These are phyloP conservation scores for Dolichoris vasculosae DNA, from an alignment of 1,140 invertebrate genomes.

Conservation along the genomic window DNA sequence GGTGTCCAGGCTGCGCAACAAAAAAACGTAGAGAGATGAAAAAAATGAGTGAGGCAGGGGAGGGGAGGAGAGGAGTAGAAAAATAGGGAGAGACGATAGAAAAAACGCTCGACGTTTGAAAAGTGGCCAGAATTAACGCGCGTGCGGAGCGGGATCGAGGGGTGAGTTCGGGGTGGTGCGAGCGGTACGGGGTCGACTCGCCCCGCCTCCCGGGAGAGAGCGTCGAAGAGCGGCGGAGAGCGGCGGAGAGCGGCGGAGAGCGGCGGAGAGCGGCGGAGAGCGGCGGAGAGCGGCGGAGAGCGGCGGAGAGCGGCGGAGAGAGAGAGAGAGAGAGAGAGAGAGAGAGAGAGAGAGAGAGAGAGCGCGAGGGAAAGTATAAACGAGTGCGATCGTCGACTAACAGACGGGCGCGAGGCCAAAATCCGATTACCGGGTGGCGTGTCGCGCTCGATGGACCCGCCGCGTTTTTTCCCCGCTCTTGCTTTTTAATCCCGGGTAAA, in stretches of 20 bases:
- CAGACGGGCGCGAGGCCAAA: constrained; percentile 23
- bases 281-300: constrained; percentile 25
- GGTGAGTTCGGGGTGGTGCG: constrained; percentile 47
- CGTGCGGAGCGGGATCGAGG: constrained; percentile 54
- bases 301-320: constrained; percentile 21
- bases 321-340: constrained; percentile 25
- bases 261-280: constrained; percentile 21
- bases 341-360: neutral
- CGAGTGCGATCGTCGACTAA: neutral
- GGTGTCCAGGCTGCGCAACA: constrained; percentile 55
- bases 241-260: constrained; percentile 22
- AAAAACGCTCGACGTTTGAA: constrained; percentile 62
- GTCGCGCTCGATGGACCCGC: constrained; percentile 21
- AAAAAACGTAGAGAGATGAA: constrained; percentile 51
- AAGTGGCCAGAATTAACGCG: constrained; percentile 71
- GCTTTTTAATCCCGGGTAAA: constrained; percentile 10
- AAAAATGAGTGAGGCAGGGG: constrained; percentile 9
- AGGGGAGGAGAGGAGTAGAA: constrained; percentile 37
- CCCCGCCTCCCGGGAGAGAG: constrained; percentile 50
- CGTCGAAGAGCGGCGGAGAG: constrained; percentile 36
- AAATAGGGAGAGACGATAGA: constrained; percentile 52
- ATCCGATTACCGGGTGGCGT: constrained; percentile 31
- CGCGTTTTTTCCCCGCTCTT: neutral
- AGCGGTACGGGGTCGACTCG: constrained; percentile 6
- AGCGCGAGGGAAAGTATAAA: neutral